Percentiles rank a stretch among this genome's conserved stretches.
Evolutionary conservation across 2,797 vertebrate genomes (phyloP).

Genomic region (Enteromius afrohamiltoni): DNA sequence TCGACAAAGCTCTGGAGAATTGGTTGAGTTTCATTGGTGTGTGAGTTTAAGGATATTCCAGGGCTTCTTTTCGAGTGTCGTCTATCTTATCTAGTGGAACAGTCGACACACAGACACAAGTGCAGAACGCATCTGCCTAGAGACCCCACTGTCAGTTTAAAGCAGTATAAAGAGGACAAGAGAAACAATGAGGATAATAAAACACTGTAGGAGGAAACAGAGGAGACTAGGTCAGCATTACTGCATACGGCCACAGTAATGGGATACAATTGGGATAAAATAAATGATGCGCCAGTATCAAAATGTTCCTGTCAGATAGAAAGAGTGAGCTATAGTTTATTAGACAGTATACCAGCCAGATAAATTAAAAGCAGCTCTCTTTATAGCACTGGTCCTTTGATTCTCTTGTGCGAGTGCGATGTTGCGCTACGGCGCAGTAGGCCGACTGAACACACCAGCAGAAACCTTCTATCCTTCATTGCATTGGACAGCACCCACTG

Average conservation of each 20-base stretch:
- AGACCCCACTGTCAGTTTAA: slow-evolving; percentile 43
- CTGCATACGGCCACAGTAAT: slow-evolving; percentile 26
- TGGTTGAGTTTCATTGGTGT: slow-evolving; percentile 6
- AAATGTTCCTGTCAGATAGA: slow-evolving; percentile 26
- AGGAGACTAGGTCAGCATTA: slow-evolving; percentile 33
- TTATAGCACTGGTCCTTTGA: slow-evolving; percentile 23
- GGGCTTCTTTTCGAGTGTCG: slow-evolving; percentile 15
- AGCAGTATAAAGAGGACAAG: slow-evolving; percentile 35
- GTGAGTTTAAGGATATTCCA: slow-evolving; percentile 30
- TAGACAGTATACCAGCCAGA: slow-evolving; percentile 3
- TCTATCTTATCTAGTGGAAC: slow-evolving; percentile 37
- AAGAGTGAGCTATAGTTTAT: slow-evolving; percentile 3
- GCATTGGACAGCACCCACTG: slow-evolving; percentile 40
- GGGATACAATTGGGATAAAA: slow-evolving; percentile 25
- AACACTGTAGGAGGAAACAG: slow-evolving; percentile 28
- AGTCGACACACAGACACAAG: slow-evolving; percentile 22
- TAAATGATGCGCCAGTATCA: slow-evolving; percentile 24
- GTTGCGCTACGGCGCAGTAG: slow-evolving; percentile 1
- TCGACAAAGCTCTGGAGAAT: slow-evolving; percentile 32
- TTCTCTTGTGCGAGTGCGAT: not conserved
- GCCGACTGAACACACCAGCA: slow-evolving; percentile 12
- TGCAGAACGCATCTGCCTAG: slow-evolving; percentile 14
- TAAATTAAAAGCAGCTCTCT: slow-evolving; percentile 16
- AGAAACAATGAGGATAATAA: slow-evolving; percentile 39
- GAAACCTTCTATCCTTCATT: slow-evolving; percentile 28